phyloP scores from a whole-genome alignment of 2,888 invertebrate genomes.

The Lycaena phlaeas region DNA sequence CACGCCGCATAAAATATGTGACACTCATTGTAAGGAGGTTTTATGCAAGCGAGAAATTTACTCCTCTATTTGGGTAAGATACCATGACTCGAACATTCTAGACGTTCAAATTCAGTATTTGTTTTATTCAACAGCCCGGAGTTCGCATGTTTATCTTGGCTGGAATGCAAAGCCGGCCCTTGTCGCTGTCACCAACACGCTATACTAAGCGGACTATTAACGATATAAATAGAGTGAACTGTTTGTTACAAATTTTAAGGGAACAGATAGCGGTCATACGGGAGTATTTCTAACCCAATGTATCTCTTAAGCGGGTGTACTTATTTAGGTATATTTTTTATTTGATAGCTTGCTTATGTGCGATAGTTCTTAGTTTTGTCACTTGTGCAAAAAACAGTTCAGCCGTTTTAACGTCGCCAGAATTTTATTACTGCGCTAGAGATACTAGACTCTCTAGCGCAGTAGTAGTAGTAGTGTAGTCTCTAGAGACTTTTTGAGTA shows the following conservation, averaged over 20 bases:
- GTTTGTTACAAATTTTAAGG: slow-evolving; percentile 4
- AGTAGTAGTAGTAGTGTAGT: no score
- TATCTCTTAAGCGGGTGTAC: no score
- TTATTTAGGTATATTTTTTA: no score
- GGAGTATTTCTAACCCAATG: no score
- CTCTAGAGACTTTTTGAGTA: no score
- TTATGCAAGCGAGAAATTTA: slow-evolving; percentile 9
- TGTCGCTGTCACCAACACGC: slow-evolving; percentile 17
- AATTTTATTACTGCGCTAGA: no score
- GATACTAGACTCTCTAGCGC: no score
- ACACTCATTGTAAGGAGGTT: slow-evolving; percentile 9
- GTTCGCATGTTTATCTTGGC: slow-evolving; percentile 26
- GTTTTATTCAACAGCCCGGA: slow-evolving; percentile 19
- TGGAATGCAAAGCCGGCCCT: slow-evolving; percentile 29
- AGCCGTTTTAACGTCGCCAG: no score
- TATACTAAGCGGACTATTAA: slow-evolving; percentile 9
- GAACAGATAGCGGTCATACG: not conserved
- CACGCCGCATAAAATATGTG: slow-evolving; percentile 10
- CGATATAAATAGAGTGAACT: slow-evolving; percentile 16
- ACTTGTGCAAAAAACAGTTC: no score
- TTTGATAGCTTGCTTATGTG: no score
- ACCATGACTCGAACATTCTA: slow-evolving; percentile 18
- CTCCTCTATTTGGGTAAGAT: slow-evolving; percentile 11
- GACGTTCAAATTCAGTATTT: slow-evolving; percentile 17
- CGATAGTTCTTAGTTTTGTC: no score